Conservation (phyloP, 1,140 invertebrate genomes). For the Drosophila nebulosa region DNA sequence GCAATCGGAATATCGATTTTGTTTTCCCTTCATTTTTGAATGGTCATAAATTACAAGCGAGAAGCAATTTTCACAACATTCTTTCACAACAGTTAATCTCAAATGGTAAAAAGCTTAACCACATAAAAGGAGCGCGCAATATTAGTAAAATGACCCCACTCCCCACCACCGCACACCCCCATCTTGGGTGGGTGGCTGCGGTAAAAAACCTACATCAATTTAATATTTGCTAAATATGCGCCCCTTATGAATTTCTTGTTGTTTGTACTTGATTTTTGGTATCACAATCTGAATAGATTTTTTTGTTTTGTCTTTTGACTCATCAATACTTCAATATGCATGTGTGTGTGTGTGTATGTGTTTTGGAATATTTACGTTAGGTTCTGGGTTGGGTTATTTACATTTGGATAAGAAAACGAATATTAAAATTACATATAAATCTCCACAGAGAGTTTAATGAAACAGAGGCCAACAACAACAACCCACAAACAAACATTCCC, state of each 20-base stretch:
- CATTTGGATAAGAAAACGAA: slow-evolving; percentile 29
- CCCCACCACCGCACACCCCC: too few relatives aligned
- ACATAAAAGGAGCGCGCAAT: slow-evolving; percentile 19
- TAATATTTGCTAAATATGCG: slow-evolving; percentile 21
- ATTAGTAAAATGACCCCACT: too few relatives aligned
- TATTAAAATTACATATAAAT: too few relatives aligned
- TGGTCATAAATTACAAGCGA: background rate
- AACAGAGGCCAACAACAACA: too few relatives aligned
- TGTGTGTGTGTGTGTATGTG: background rate
- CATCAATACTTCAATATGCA: background rate
- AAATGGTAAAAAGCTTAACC: slow-evolving; percentile 58
- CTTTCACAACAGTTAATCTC: slow-evolving; percentile 58
- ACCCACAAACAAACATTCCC: too few relatives aligned
- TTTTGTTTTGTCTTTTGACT: background rate
- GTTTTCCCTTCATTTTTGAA: slow-evolving; percentile 20
- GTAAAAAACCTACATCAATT: slow-evolving; percentile 35
- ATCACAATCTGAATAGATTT: background rate
- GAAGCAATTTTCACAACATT: slow-evolving; percentile 30
- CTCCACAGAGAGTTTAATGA: too few relatives aligned
- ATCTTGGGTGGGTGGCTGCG: background rate
- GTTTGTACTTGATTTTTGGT: slow-evolving; percentile 65
- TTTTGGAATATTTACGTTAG: slow-evolving; percentile 43
- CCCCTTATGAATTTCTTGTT: slow-evolving; percentile 15
- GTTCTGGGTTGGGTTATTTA: slow-evolving; percentile 19
- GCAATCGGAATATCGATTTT: slow-evolving; percentile 65